Evolutionary conservation across 2,113 vertebrate species (phyloP), one percentile per base, ranked within the genome.

Genomic region (Peucedramus taeniatus): DNA sequence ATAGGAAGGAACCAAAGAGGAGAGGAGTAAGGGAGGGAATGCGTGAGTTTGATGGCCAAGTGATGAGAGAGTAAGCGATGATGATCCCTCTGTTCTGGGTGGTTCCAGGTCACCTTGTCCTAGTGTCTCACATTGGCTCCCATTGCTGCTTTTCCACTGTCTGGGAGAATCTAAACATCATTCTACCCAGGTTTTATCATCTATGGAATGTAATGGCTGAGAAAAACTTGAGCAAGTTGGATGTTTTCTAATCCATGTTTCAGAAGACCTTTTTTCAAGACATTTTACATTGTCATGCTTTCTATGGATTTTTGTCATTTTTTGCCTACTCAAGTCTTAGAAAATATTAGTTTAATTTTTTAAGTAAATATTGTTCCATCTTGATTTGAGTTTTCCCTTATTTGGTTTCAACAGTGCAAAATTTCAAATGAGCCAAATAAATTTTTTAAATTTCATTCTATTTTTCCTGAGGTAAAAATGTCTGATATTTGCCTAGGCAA

Each of bases 401-500:
- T 59, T 93, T 92, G 39, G 42, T 80, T 95, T 92, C 71, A 87
- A 78, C 47, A 64, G 33, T 70, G 50, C 33, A 83, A 93, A 90
- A 90, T 86, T 95, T 93, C 51, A 89, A 60, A 81, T 40, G 18
- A 94, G 37, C 31, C 60, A 66, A 83, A 90, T 0, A 2, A 45
- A 18, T 26, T 61, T 84, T 91, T 83, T 24, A 6, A 4, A 94
- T 81, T 81, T 66, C 35, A 31, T 96, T 81, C 49, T 82, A 64
- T 92, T 94, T 94, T 95, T 94, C 80, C 88, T 72, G 15, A 40
- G 76, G 72, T 94, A 92, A 93, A 96, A 96, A 92, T 90, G 90
- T 39, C 86, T 90, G 95, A 56, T 97, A 96, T 96, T 96, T 95
- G 47, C 76, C 90, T 74, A 87, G 89, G 96, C 80, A 86, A 90